Evolutionary conservation across 2,888 invertebrate species (phyloP).

Genomic region (Scotopteryx bipunctaria): DNA sequence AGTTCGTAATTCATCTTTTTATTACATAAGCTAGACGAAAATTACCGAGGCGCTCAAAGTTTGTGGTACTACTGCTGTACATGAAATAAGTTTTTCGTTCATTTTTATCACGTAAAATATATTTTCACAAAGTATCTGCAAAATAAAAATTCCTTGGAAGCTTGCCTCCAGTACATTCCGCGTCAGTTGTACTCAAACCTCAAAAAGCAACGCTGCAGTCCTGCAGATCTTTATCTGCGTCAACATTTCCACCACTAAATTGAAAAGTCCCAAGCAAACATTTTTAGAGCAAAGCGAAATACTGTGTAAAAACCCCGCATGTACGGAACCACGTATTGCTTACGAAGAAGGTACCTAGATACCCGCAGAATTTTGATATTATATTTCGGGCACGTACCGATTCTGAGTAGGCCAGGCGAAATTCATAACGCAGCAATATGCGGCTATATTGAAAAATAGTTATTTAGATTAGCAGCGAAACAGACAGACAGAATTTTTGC

Average conservation of each 20-base stretch:
- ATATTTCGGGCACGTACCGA: slow-evolving; percentile 68
- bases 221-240: slow-evolving; percentile 15
- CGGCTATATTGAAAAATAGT: slow-evolving; percentile 78
- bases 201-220: slow-evolving; percentile 6
- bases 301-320: slow-evolving; percentile 21
- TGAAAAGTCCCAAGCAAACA: slow-evolving; percentile 25
- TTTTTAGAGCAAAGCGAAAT: slow-evolving; percentile 22
- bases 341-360: slow-evolving; percentile 17
- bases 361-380: slow-evolving; percentile 45
- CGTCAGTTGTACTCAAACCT: neutral
- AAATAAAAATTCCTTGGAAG: neutral
- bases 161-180: neutral
- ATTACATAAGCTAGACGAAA: too few relatives aligned
- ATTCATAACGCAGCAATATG: slow-evolving; percentile 70
- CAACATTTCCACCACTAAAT: slow-evolving; percentile 22
- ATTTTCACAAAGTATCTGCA: too few relatives aligned
- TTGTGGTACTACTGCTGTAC: too few relatives aligned
- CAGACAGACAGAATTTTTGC: slow-evolving; percentile 45
- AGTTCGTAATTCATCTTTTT: too few relatives aligned
- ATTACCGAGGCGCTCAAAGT: too few relatives aligned
- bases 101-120: too few relatives aligned
- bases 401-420: slow-evolving; percentile 57
- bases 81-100: too few relatives aligned
- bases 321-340: slow-evolving; percentile 32
- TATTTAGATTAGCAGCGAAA: slow-evolving; percentile 63